Evolutionary conservation across 2,888 invertebrate species (phyloP), one percentile per base, ranked within the genome.

Genomic region (Temnothorax ravouxi): DNA sequence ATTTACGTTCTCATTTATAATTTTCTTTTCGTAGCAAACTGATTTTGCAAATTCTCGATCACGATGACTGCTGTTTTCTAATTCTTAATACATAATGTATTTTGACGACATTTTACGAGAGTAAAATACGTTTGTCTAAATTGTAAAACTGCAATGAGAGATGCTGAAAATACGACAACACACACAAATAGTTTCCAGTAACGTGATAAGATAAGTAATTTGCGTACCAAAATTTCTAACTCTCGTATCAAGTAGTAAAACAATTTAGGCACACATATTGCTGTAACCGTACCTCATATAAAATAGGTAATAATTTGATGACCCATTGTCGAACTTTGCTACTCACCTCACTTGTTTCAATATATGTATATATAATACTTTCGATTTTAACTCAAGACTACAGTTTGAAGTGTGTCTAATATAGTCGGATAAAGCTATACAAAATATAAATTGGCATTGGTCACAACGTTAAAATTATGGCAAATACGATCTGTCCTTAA

Each of bases 401-500:
- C 29, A 44, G 8, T 34, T 34, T 21, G 6, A 44, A 44, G 5
- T 25, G 21, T 54, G 13, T 9, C 15, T 56, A 56, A 56, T 54
- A 5, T 5, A 44, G 15, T 44, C 18, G 1, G 25, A 44, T 41
- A 47, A 56, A 34, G 29, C 13, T 29, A n/a, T 11, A 52, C 1
- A 8, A 76, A 38, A 38, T 54, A 54, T 44, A 69, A 79, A 71
- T 79, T 15, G 25, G 25, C 25, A 25, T 25, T 25, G 25, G 25
- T 25, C 25, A 25, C 25, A 25, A 25, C 25, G 1, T 25, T 25
- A 25, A 25, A 25, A 25, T 25, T 25, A 25, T 25, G 25, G 25
- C 75, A 85, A 91, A 89, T 88, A 84, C 77, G 83, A 87, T 84
- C 6, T 85, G 86, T 89, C 89, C 75, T 87, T 84, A 88, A 86